phyloP scores from a whole-genome alignment of 2,113 vertebrate species.

The Alectura lathami region DNA sequence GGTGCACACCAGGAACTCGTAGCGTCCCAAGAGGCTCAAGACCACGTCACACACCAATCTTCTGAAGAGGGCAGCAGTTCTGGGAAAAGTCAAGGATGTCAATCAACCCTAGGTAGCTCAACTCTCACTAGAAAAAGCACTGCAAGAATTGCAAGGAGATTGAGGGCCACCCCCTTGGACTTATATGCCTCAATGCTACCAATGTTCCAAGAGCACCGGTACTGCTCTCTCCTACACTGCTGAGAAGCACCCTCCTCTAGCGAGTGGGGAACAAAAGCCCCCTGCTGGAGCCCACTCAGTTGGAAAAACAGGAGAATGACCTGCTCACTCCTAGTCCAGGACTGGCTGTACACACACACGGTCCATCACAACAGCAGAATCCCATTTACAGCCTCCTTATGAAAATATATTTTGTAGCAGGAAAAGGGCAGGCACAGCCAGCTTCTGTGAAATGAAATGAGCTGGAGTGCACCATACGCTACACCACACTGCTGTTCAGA shows the following conservation, averaged over 20 bases:
- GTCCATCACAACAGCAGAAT: not conserved
- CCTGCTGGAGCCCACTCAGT: not conserved
- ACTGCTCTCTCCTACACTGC: not conserved
- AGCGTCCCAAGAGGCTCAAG: not conserved
- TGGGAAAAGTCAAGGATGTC: not conserved
- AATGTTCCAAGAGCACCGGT: rapidly evolving
- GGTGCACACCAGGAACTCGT: rapidly evolving
- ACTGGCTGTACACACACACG: not conserved
- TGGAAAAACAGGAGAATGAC: not conserved
- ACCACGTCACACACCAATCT: not conserved
- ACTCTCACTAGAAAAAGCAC: not conserved
- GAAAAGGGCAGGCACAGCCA: not conserved
- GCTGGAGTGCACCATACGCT: not conserved
- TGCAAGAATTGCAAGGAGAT: rapidly evolving
- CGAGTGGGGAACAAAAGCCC: not conserved
- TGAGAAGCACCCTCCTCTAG: not conserved
- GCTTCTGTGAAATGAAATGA: not conserved
- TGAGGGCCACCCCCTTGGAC: not conserved
- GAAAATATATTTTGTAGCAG: not conserved
- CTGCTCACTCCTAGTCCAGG: not conserved
- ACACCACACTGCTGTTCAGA: not conserved
- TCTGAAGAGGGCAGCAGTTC: not conserved
- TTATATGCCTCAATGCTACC: rapidly evolving
- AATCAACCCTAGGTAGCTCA: not conserved
- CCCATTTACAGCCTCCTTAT: not conserved